Percentiles rank a stretch among this genome's conserved stretches.
Conservation (phyloP, 2,797 vertebrate genomes). For the Bucorvus abyssinicus region DNA sequence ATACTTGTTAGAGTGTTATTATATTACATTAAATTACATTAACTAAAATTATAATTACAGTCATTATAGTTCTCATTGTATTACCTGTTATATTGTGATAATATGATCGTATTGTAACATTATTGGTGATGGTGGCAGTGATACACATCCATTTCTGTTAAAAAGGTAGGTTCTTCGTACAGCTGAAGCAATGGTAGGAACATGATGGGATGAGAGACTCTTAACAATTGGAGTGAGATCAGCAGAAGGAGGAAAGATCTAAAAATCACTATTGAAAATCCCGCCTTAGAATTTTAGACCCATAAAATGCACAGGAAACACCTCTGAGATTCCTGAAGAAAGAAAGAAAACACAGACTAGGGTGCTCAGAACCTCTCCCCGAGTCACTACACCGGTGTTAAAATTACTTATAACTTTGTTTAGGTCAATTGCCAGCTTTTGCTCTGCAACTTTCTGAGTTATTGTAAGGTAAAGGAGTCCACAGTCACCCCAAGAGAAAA, state of each 20-base stretch:
- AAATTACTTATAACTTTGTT: not conserved
- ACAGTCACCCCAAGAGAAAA: not conserved
- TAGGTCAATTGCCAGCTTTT: not conserved
- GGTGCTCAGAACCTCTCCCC: not conserved
- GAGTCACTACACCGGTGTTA: rapidly evolving
- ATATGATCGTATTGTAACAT: not conserved
- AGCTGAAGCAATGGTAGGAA: not conserved
- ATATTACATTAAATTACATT: not conserved
- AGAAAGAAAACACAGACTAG: not conserved
- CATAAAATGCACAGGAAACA: not conserved
- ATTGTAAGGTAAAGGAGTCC: not conserved
- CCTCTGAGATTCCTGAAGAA: not conserved
- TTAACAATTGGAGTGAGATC: not conserved
- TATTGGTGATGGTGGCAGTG: not conserved
- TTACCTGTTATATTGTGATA: not conserved
- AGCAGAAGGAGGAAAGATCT: not conserved
- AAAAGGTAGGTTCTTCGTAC: not conserved
- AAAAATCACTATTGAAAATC: not conserved
- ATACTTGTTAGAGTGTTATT: not conserved
- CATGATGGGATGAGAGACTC: not conserved
- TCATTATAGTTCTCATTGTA: not conserved
- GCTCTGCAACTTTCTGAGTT: not conserved
- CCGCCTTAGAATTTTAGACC: not conserved
- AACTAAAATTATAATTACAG: not conserved
- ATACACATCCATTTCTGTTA: not conserved